Base-by-base conservation (phyloP, 2,888 invertebrate genomes). In the Tetropium fuscum region DNA sequence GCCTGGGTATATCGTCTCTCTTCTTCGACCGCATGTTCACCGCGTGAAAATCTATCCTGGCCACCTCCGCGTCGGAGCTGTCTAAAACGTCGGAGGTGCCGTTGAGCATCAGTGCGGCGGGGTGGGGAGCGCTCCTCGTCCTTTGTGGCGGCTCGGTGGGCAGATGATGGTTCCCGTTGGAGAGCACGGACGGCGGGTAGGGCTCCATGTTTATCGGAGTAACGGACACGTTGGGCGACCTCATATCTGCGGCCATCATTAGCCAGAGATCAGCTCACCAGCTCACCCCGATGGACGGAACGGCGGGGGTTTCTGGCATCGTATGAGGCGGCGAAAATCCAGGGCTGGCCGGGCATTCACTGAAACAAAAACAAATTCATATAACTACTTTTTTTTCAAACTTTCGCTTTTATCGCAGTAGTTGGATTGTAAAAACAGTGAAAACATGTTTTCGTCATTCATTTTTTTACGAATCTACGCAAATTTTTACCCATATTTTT, bases 11-110 rank as follows among this genome's bases (percentile, higher is more conserved):
- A 58, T 80, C 78, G 48, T 74, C 76, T 63, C 78, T 74, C 66
- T 75, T 79, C 65, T 79, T 79, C 51, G 77, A 74, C 56, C 80
- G 72, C 74, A 80, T 77, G 65, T 78, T 78, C 41, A 79, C 79
- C 43, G 73, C 70, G 27, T 88, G 86, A 78, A 92, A 90, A 78
- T 91, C 91, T 64, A 92, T 91, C 74, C 89, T 89, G 76, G 91
- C 91, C 73, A 92, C 89, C 80, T 92, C 92, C n/a, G 90, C 90
- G 78, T 92, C 92, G 77, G 87, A 88, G 74, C 90, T 90, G 78
- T 90, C 90, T 64, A 84, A 83, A 20, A 83, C 60, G 53, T 75
- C 77, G n/a, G 58, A 58, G 41, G 59, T 65, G 6, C 73, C 73
- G 63, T 75, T 75, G 25, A 71, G 58, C 55, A 69, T 60, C 15